Evolutionary conservation across 2,888 invertebrate genomes (phyloP), one percentile per base, ranked within the genome.

Genomic region (Apoderus coryli): DNA sequence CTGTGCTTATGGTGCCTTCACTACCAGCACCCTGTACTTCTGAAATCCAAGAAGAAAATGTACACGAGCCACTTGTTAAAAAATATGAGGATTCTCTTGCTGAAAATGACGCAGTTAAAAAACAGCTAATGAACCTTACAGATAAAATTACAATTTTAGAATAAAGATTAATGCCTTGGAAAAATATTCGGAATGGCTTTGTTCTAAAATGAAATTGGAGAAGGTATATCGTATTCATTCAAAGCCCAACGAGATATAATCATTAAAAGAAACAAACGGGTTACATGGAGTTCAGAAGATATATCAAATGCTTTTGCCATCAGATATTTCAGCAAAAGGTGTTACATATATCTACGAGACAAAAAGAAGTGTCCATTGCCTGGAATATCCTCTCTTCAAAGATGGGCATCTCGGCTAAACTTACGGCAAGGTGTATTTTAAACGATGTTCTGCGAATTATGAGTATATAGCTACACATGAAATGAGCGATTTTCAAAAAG

Each of bases 391-490:
- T 31, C 44, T 14, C 26, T 47, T 3, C 37, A 37, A 36, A 35
- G 28, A 27, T 48, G 44, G 42, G 40, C 41, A 5, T 29, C 40
- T 5, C 39, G 36, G 25, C 23, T 45, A 9, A 37, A 40, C 27
- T 12, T 46, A 11, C n/a, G n/a, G n/a, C n/a, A n/a, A n/a, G n/a
- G n/a, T n/a, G n/a, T n/a, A n/a, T n/a, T n/a, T n/a, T n/a, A n/a
- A n/a, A n/a, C n/a, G n/a, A n/a, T n/a, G n/a, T n/a, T n/a, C n/a
- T n/a, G n/a, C n/a, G n/a, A n/a, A n/a, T n/a, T n/a, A n/a, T n/a
- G n/a, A n/a, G n/a, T n/a, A n/a, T n/a, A n/a, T n/a, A n/a, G n/a
- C n/a, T n/a, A n/a, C n/a, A n/a, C n/a, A n/a, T n/a, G n/a, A n/a
- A n/a, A n/a, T n/a, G n/a, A n/a, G n/a, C n/a, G n/a, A n/a, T n/a